Percentiles rank a stretch among this genome's conserved stretches.
phyloP scores from a whole-genome alignment of 2,113 vertebrate genomes.

The Chloropsis cyanopogon region DNA sequence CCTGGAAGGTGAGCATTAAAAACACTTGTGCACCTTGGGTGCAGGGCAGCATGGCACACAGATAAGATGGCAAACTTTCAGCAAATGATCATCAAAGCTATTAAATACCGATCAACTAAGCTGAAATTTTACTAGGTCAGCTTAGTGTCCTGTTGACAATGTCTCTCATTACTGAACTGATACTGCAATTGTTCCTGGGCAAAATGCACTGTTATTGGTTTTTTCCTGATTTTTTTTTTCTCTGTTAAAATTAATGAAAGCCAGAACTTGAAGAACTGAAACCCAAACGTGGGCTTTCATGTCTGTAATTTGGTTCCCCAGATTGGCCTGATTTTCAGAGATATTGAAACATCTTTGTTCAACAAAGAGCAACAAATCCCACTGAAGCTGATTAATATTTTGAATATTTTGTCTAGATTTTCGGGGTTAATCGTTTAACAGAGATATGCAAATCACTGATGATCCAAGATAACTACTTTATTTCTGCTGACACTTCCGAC shows the following conservation, averaged over 20 bases:
- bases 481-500: not conserved
- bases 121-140: slow-evolving; percentile 14
- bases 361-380: not conserved
- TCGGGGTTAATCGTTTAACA: not conserved
- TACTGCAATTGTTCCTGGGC: not conserved
- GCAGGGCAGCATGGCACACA: not conserved
- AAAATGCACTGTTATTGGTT: not conserved
- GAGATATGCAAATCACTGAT: not conserved
- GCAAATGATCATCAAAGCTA: slow-evolving; percentile 29
- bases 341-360: not conserved
- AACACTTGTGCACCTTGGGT: not conserved
- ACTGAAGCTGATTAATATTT: not conserved
- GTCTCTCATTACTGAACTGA: slow-evolving; percentile 8
- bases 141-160: slow-evolving; percentile 26
- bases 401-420: slow-evolving; percentile 4
- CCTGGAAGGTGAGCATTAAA: not conserved
- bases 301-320: not conserved
- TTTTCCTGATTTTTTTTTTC: not conserved
- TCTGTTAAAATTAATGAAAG: not conserved
- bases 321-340: not conserved
- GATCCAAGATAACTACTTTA: not conserved
- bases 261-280: not conserved
- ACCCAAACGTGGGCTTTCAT: not conserved
- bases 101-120: not conserved
- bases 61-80: slow-evolving; percentile 7